A percentile compares a stretch with the other conserved stretches of the same genome.
Evolutionary conservation across 1,140 invertebrate genomes (phyloP).

Genomic region (Halesus radiatus): DNA sequence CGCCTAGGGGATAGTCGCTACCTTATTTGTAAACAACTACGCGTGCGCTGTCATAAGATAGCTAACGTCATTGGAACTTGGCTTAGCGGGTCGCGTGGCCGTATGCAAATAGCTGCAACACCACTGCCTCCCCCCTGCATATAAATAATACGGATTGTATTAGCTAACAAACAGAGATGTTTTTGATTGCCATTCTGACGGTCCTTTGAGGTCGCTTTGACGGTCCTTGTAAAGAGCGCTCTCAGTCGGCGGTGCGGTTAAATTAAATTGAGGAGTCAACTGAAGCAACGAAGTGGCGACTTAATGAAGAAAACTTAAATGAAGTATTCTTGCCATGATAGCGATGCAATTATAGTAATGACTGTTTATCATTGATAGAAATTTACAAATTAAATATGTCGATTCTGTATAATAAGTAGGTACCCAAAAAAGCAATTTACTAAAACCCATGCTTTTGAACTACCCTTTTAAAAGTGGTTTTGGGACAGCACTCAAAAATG

Average conservation of each 20-base stretch:
- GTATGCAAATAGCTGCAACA: conserved; percentile 19
- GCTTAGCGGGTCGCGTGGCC: conserved; percentile 11
- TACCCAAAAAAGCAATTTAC: too few relatives aligned
- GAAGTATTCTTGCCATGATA: too few relatives aligned
- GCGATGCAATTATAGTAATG: too few relatives aligned
- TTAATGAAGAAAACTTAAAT: too few relatives aligned
- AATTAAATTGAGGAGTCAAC: neutral
- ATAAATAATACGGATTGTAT: conserved; percentile 19
- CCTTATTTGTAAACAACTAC: conserved; percentile 39
- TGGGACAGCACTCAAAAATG: too few relatives aligned
- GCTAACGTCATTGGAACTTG: neutral
- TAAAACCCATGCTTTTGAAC: too few relatives aligned
- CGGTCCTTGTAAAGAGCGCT: neutral
- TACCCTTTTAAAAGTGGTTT: too few relatives aligned
- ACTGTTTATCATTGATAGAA: too few relatives aligned
- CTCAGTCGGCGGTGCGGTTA: neutral
- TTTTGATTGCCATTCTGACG: conserved; percentile 1
- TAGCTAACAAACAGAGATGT: conserved; percentile 19
- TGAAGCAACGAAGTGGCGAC: too few relatives aligned
- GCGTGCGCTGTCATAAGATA: conserved; percentile 49
- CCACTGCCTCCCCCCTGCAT: neutral
- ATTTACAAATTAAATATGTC: too few relatives aligned
- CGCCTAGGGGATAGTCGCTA: neutral
- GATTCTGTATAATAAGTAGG: too few relatives aligned
- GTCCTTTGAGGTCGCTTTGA: too few relatives aligned